These are phyloP conservation scores for Spinus olivaceus DNA, from an alignment of 2,797 vertebrate species.

Conservation along the genomic window DNA sequence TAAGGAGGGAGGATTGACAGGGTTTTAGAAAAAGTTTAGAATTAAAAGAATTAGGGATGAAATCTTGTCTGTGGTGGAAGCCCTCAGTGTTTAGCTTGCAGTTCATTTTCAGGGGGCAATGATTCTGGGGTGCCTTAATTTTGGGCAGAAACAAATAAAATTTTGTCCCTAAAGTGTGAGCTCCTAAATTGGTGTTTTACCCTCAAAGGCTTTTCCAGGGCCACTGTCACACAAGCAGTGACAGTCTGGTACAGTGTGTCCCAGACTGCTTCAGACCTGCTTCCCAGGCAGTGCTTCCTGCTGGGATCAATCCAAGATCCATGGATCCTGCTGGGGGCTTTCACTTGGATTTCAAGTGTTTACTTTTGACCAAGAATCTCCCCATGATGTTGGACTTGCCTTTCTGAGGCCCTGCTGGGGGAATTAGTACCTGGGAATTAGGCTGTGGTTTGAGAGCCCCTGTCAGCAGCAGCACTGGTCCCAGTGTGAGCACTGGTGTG, in stretches of 20 bases:
- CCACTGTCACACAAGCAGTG: neutral
- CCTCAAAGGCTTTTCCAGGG: neutral
- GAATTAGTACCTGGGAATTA: neutral
- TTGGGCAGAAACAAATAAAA: neutral
- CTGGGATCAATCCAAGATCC: neutral
- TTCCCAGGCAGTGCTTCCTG: neutral
- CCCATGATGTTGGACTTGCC: neutral
- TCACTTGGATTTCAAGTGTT: neutral
- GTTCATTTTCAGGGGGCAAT: neutral
- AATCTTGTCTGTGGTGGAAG: neutral
- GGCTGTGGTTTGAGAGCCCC: neutral
- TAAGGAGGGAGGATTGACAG: neutral
- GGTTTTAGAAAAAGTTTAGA: neutral
- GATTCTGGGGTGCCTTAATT: neutral
- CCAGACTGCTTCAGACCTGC: neutral
- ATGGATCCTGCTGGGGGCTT: neutral
- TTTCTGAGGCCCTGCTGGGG: neutral
- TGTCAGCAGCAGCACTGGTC: neutral
- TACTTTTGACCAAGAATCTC: neutral
- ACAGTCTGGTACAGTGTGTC: rapidly evolving
- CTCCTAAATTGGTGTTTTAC: neutral
- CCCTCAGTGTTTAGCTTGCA: neutral
- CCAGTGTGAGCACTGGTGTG: neutral
- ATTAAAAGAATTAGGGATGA: neutral
- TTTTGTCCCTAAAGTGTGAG: neutral